Conservation (phyloP, 2,113 vertebrate genomes). For the Trematocara unimaculatum region DNA sequence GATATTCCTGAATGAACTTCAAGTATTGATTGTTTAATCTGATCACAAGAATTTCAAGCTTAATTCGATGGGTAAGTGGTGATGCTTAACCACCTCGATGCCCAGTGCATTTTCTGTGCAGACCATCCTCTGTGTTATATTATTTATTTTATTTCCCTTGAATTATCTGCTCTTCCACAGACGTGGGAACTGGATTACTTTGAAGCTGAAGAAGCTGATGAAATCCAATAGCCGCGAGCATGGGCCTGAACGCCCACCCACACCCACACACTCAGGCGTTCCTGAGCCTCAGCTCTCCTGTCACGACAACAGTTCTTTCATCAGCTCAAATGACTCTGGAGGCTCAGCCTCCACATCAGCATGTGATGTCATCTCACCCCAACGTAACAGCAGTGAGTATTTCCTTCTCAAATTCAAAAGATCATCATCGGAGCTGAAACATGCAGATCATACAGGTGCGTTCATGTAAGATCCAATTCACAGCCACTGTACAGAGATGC, state of each 20-base stretch:
- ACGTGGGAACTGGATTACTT: slow-evolving; percentile 94
- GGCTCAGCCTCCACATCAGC: slow-evolving; percentile 34
- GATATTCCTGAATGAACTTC: neutral
- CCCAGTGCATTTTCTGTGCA: neutral
- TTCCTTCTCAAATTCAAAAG: neutral
- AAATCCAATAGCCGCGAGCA: slow-evolving; percentile 89
- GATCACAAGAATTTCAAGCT: neutral
- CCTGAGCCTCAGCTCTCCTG: slow-evolving; percentile 73
- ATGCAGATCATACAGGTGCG: neutral
- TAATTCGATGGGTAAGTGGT: neutral
- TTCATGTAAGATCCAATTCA: neutral
- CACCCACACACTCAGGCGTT: slow-evolving; percentile 77
- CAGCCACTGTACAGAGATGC: neutral
- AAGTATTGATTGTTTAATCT: neutral
- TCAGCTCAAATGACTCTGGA: slow-evolving; percentile 58
- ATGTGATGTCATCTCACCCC: slow-evolving; percentile 30
- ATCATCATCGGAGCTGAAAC: neutral
- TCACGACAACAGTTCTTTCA: slow-evolving; percentile 45
- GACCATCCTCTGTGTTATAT: neutral
- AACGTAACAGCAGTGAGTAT: slow-evolving; percentile 58
- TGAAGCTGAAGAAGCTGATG: slow-evolving; percentile 96
- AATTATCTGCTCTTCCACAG: slow-evolving; percentile 59
- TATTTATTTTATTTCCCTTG: neutral
- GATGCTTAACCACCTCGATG: neutral
- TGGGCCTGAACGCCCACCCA: slow-evolving; percentile 45